These are phyloP conservation scores for Zaprionus capensis DNA, from an alignment of 1,140 invertebrate species.

Conservation along the genomic window DNA sequence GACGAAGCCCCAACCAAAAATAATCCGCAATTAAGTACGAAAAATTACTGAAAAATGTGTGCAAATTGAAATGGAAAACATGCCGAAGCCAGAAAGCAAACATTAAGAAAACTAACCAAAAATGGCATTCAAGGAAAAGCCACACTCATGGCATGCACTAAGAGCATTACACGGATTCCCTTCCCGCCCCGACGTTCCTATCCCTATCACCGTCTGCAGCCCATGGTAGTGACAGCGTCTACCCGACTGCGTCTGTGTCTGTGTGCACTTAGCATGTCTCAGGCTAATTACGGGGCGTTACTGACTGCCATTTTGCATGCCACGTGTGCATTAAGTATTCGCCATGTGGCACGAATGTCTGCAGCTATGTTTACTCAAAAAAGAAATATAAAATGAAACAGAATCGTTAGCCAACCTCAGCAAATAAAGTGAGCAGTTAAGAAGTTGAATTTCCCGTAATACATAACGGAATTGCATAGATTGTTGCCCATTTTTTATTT, in stretches of 20 bases:
- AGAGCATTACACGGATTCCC: conserved; percentile 39
- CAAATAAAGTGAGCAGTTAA: conserved; percentile 50
- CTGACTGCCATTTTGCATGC: conserved; percentile 77
- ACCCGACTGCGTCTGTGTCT: conserved; percentile 12
- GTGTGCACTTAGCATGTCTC: conserved; percentile 71
- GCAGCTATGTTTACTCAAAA: conserved; percentile 58
- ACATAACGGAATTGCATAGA: conserved; percentile 34
- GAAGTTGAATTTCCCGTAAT: conserved; percentile 25
- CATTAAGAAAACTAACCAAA: conserved; percentile 30
- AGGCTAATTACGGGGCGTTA: conserved; percentile 76
- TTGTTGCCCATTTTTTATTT: conserved; percentile 30
- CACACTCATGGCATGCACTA: conserved; percentile 58
- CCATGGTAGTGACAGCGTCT: not conserved
- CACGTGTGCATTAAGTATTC: conserved; percentile 66
- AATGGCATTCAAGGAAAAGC: conserved; percentile 29
- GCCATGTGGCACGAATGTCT: conserved; percentile 57
- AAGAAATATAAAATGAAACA: conserved; percentile 12
- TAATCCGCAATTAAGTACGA: conserved; percentile 38
- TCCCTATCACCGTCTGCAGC: not conserved
- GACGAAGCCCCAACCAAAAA: not conserved
- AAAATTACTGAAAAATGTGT: conserved; percentile 31
- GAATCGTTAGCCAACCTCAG: not conserved
- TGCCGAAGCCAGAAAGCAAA: conserved; percentile 48
- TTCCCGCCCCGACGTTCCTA: conserved; percentile 1
- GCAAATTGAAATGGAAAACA: conserved; percentile 71